A percentile compares a stretch with the other conserved stretches of the same genome.
These are phyloP conservation scores for Parotia lawesii DNA, from an alignment of 2,113 vertebrate genomes.

Conservation along the genomic window DNA sequence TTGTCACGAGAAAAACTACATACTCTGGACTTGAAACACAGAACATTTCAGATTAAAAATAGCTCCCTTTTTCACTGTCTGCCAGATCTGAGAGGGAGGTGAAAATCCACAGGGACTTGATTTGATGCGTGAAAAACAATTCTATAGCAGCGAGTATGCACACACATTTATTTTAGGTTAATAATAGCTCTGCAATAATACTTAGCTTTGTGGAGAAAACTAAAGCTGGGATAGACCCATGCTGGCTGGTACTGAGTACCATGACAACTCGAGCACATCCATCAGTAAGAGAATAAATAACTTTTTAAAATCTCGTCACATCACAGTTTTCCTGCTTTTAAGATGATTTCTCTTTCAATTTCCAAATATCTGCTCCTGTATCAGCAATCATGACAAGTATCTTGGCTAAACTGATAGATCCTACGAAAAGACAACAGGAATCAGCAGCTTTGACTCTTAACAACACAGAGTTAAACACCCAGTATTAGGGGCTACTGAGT, in stretches of 20 bases:
- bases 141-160: not conserved
- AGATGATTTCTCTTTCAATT: not conserved
- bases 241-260: not conserved
- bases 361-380: not conserved
- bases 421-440: not conserved
- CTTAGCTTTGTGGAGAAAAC: not conserved
- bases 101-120: slow-evolving; percentile 46
- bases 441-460: not conserved
- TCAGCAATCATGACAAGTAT: not conserved
- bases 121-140: not conserved
- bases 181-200: slow-evolving; percentile 31
- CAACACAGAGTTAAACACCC: not conserved
- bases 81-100: slow-evolving; percentile 37
- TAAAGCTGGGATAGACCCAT: not conserved
- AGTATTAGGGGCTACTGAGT: not conserved
- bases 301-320: not conserved
- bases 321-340: not conserved
- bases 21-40: slow-evolving; percentile 13
- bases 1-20: not conserved
- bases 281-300: not conserved
- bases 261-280: not conserved
- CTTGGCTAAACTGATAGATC: not conserved
- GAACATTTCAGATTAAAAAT: slow-evolving; percentile 55
- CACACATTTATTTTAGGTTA: slow-evolving; percentile 5
- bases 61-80: slow-evolving; percentile 46